Conservation (phyloP, 2,797 vertebrate species). For the Neostethus bicornis region DNA sequence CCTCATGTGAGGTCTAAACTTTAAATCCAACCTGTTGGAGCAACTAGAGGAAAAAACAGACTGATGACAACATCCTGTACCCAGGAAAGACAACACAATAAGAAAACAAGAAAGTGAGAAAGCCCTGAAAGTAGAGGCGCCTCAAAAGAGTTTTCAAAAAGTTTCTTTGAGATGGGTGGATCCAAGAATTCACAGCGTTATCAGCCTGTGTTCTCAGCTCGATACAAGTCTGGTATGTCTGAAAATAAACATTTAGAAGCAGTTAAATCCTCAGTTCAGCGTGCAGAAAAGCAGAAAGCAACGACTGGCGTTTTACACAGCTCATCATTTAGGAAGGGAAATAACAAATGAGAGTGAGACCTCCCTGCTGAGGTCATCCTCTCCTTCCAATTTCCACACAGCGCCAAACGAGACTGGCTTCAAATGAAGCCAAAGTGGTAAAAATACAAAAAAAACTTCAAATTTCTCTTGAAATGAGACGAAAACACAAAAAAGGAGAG, state of each 20-base stretch:
- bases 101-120: slow-evolving; percentile 21
- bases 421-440: no score
- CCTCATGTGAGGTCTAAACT: background rate
- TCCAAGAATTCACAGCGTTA: slow-evolving; percentile 21
- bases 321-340: slow-evolving; percentile 48
- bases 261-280: slow-evolving; percentile 14
- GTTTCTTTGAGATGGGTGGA: no score
- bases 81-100: slow-evolving; percentile 18
- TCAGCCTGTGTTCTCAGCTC: slow-evolving; percentile 7
- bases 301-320: slow-evolving; percentile 41
- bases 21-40: slow-evolving; percentile 2
- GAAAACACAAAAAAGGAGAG: no score
- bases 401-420: slow-evolving; percentile 4
- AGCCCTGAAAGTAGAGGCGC: background rate
- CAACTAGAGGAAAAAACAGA: slow-evolving; percentile 43
- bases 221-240: slow-evolving; percentile 1
- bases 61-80: slow-evolving; percentile 31
- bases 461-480: no score
- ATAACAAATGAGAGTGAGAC: slow-evolving; percentile 47
- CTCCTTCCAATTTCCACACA: slow-evolving; percentile 25
- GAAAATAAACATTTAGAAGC: slow-evolving; percentile 8
- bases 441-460: no score
- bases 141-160: slow-evolving; percentile 5
- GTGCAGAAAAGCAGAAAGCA: slow-evolving; percentile 12
- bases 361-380: slow-evolving; percentile 63